Base-by-base conservation (phyloP, 2,797 vertebrate genomes). In the Liasis olivaceus region DNA sequence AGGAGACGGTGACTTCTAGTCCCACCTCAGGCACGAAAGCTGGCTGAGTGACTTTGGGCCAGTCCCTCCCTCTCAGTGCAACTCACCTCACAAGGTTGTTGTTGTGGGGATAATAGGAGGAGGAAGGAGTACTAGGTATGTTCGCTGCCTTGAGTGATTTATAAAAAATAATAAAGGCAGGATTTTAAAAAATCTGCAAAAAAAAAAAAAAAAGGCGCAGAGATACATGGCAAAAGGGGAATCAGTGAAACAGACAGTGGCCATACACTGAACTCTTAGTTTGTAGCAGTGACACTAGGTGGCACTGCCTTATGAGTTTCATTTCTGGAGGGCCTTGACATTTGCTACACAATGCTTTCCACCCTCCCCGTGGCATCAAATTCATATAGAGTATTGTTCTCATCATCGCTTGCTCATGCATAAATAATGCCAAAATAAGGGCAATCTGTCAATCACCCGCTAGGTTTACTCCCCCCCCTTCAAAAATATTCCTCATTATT, bases 231-330 rank as follows among this genome's bases (percentile, higher is more conserved):
- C 66, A 36, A 17, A 42, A 36, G 31, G 31, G 31, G 31, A 36
- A 20, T 47, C 85, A 60, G 26, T 3, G 9, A 51, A 1, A 3
- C 13, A 0, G 20, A 63, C 24, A 0, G 1, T 0, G 5, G 0
- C 0, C 26, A 4, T 11, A 24, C 6, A 12, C 51, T 0, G 31
- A 5, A 56, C 24, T 64, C 0, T 85, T 31, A 1, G 0, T 9
- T 84, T 93, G 92, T 91, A 62, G 90, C 90, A 13, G 28, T 15
- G 86, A 87, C 96, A 94, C 95, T 95, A 96, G 96, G 95, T 96
- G 95, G 95, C 93, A 87, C 93, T 95, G 91, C 42, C 11, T 87
- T 94, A 93, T 96, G 94, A n/a, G 64, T 93, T 95, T 96, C 92
- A 87, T 60, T n/a, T 17, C 1, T 9, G 22, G 0, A 58, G 24